A percentile compares a stretch with the other conserved stretches of the same genome.
These are phyloP conservation scores for Sitobion miscanthi DNA, from an alignment of 1,140 invertebrate genomes.

Conservation along the genomic window DNA sequence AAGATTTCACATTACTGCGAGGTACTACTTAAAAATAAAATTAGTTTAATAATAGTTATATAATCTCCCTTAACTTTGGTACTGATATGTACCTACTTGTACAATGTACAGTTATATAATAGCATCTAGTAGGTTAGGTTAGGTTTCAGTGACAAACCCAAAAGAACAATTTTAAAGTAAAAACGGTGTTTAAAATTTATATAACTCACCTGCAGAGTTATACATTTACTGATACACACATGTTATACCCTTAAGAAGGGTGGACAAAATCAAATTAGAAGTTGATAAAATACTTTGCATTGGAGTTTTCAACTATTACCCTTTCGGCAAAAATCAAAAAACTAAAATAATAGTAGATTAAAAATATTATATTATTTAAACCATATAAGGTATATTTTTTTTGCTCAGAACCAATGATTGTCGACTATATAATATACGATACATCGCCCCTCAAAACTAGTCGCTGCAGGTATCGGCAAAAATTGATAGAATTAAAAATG, in stretches of 20 bases:
- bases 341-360: background rate
- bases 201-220: background rate
- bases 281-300: too few relatives aligned
- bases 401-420: background rate
- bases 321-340: too few relatives aligned
- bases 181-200: background rate
- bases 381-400: background rate
- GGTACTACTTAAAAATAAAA: too few relatives aligned
- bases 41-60: background rate
- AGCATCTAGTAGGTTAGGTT: too few relatives aligned
- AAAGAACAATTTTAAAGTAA: background rate
- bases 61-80: background rate
- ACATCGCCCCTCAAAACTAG: background rate
- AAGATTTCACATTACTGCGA: too few relatives aligned
- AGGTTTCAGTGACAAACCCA: too few relatives aligned
- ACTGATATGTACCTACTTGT: too few relatives aligned
- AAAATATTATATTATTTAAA: too few relatives aligned
- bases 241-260: background rate
- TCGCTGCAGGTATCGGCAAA: background rate
- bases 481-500: background rate
- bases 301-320: too few relatives aligned
- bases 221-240: background rate
- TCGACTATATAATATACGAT: background rate
- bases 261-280: too few relatives aligned
- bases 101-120: background rate